These are phyloP conservation scores for Chelonia mydas DNA, from an alignment of 2,797 vertebrate genomes.

Conservation along the genomic window DNA sequence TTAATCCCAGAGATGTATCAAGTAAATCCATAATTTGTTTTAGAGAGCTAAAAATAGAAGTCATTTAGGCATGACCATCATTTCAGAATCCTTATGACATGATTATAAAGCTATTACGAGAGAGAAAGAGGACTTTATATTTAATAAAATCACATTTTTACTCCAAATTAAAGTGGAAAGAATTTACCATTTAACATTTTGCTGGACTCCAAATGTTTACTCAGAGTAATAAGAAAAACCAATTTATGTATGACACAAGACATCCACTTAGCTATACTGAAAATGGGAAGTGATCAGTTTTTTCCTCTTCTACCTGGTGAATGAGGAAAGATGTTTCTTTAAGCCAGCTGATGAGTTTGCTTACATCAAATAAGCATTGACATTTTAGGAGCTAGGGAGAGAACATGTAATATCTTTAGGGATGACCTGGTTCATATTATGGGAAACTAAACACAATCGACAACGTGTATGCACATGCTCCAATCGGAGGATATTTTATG, in stretches of 20 bases:
- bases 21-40: not conserved
- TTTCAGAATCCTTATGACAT: too few relatives aligned
- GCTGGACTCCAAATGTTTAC: not conserved
- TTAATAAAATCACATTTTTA: not conserved
- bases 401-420: not conserved
- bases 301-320: not conserved
- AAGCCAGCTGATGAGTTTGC: not conserved
- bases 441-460: not conserved
- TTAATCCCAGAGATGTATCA: not conserved
- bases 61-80: not conserved
- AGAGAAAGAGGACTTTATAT: not conserved
- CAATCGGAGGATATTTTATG: not conserved
- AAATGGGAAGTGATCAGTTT: not conserved
- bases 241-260: not conserved
- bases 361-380: not conserved
- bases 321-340: not conserved
- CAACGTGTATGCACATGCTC: not conserved
- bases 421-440: not conserved
- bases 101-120: not conserved
- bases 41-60: not conserved
- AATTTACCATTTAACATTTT: not conserved
- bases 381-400: not conserved
- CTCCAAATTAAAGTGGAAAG: not conserved
- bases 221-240: not conserved
- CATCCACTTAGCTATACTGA: not conserved